phyloP scores from a whole-genome alignment of 1,140 invertebrate genomes.

The Aphelinus atriplicis region DNA sequence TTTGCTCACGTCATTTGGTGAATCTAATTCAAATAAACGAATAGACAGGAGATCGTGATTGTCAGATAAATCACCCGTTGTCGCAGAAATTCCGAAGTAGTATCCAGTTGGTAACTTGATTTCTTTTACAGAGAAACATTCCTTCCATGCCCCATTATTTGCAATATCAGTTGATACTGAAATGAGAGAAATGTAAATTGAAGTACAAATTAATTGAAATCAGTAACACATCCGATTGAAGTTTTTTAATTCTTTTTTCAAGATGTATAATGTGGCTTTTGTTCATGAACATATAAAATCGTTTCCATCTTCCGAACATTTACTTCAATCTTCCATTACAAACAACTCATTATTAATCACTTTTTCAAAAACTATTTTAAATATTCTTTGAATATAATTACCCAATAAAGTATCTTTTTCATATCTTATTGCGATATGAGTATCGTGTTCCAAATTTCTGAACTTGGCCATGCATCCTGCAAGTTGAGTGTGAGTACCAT shows the following conservation, averaged over 20 bases:
- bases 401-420: conserved; percentile 88
- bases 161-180: conserved; percentile 91
- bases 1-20: conserved; percentile 74
- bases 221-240: background rate
- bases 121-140: conserved; percentile 91
- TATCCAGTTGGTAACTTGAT: conserved; percentile 95
- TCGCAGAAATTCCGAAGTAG: conserved; percentile 93
- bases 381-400: conserved; percentile 56
- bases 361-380: background rate
- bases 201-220: background rate
- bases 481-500: conserved; percentile 97
- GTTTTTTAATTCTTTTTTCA: too few relatives aligned
- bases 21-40: conserved; percentile 89
- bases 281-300: too few relatives aligned
- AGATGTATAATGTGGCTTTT: too few relatives aligned
- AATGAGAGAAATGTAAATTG: conserved; percentile 9
- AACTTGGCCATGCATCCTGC: conserved; percentile 95
- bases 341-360: background rate
- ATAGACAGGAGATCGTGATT: conserved; percentile 96
- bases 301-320: too few relatives aligned
- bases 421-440: conserved; percentile 90
- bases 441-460: conserved; percentile 91
- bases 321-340: background rate
- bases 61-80: conserved; percentile 96
- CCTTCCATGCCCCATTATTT: conserved; percentile 92